Conservation (phyloP, 1,140 invertebrate genomes). For the Arion vulgaris region DNA sequence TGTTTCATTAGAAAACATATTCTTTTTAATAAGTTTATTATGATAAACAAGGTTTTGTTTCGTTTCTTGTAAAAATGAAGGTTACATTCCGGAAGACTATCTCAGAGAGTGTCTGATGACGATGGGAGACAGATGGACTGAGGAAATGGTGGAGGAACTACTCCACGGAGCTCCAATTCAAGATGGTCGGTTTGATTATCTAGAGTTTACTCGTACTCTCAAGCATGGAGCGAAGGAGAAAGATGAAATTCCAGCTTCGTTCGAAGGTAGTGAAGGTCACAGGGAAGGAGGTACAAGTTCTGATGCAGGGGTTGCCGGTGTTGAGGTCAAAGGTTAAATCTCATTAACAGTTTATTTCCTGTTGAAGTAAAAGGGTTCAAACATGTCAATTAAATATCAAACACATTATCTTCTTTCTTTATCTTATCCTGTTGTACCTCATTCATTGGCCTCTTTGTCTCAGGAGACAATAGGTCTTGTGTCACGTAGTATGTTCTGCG, state of each 20-base stretch:
- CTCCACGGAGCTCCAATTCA: slow-evolving; percentile 97
- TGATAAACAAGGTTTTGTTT: neutral
- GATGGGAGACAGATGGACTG: slow-evolving; percentile 96
- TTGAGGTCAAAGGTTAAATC: neutral
- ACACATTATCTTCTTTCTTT: too few relatives aligned
- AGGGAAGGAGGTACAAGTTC: neutral
- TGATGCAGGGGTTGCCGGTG: neutral
- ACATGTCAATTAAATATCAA: too few relatives aligned
- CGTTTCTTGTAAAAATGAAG: slow-evolving; percentile 50
- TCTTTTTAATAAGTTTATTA: too few relatives aligned
- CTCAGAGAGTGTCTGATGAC: slow-evolving; percentile 93
- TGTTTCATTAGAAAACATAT: too few relatives aligned
- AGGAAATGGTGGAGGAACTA: slow-evolving; percentile 97
- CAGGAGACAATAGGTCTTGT: too few relatives aligned
- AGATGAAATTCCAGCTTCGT: slow-evolving; percentile 49
- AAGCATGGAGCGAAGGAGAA: slow-evolving; percentile 71
- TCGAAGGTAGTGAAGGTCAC: slow-evolving; percentile 6
- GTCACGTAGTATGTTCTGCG: too few relatives aligned
- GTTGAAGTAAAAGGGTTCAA: too few relatives aligned
- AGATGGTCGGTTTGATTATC: slow-evolving; percentile 93
- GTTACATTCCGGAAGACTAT: slow-evolving; percentile 88
- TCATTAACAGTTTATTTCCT: neutral
- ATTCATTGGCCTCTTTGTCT: too few relatives aligned
- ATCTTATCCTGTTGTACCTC: too few relatives aligned
- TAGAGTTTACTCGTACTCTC: slow-evolving; percentile 90